Conservation (phyloP, 2,797 vertebrate species). For the Anolis apletophallus region DNA sequence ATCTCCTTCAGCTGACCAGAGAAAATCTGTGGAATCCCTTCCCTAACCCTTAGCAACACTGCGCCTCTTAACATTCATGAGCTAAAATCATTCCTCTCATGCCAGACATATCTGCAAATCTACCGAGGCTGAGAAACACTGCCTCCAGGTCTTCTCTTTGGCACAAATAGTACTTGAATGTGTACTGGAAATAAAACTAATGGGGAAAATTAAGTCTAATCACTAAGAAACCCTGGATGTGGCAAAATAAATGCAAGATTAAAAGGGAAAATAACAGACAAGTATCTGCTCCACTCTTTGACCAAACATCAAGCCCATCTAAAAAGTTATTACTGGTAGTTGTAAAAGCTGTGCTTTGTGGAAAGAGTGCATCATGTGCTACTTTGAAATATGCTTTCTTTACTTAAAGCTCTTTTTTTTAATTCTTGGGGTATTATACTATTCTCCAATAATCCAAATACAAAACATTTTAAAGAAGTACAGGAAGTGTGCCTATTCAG, state of each 20-base stretch:
- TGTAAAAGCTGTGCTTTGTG: background rate
- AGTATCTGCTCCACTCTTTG: conserved; percentile 49
- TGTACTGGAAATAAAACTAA: conserved; percentile 53
- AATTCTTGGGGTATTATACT: conserved; percentile 11
- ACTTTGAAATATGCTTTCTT: conserved; percentile 30
- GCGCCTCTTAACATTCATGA: background rate
- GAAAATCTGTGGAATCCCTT: conserved; percentile 38
- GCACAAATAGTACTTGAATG: conserved; percentile 52
- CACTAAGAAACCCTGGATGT: conserved; percentile 55
- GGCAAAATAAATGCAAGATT: conserved; percentile 47
- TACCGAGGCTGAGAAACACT: background rate
- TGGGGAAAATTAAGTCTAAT: conserved; percentile 54
- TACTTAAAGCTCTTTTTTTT: conserved; percentile 50
- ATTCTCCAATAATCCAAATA: conserved; percentile 20
- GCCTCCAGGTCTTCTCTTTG: conserved; percentile 40
- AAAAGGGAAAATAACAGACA: conserved; percentile 71
- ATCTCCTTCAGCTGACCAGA: conserved; percentile 30
- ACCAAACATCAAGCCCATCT: conserved; percentile 55
- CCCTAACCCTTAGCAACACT: conserved; percentile 22
- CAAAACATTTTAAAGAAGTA: background rate
- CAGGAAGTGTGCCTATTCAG: background rate
- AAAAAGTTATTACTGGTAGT: conserved; percentile 53
- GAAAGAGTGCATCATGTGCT: conserved; percentile 33
- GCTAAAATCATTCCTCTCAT: background rate
- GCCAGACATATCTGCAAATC: background rate